Percentiles rank a stretch among this genome's conserved stretches.
Conservation (phyloP, 2,797 vertebrate genomes). For the Leptodactylus fallax region DNA sequence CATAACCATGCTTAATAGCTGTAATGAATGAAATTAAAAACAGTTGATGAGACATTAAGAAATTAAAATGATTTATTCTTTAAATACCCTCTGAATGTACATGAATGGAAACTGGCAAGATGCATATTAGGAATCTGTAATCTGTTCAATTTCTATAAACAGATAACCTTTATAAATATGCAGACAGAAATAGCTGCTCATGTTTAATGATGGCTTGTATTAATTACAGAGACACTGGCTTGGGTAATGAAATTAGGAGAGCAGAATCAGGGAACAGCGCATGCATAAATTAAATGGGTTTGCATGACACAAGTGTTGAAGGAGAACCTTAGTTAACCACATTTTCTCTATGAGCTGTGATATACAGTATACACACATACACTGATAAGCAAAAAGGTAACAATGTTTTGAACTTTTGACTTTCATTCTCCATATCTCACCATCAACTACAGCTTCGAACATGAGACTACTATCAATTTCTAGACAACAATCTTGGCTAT, state of each 20-base stretch:
- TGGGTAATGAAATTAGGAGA: conserved; percentile 31
- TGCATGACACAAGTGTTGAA: background rate
- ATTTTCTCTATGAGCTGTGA: too few relatives aligned
- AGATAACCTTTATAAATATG: conserved; percentile 41
- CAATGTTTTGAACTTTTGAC: too few relatives aligned
- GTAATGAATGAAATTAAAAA: conserved; percentile 28
- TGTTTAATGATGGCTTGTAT: conserved; percentile 48
- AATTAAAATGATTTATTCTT: conserved; percentile 32
- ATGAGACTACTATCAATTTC: too few relatives aligned
- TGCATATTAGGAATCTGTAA: conserved; percentile 29
- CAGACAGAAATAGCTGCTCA: conserved; percentile 29
- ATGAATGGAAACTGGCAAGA: conserved; percentile 13
- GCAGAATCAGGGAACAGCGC: conserved; percentile 14
- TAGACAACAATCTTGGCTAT: too few relatives aligned
- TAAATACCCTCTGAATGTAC: conserved; percentile 10
- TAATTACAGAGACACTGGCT: conserved; percentile 34
- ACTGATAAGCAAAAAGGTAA: too few relatives aligned
- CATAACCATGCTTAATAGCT: conserved; percentile 22
- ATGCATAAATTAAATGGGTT: conserved; percentile 1
- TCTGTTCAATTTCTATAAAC: conserved; percentile 41
- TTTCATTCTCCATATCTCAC: too few relatives aligned
- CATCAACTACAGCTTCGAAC: too few relatives aligned
- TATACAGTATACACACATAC: too few relatives aligned
- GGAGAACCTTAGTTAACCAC: background rate
- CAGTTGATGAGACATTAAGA: conserved; percentile 28